Evolutionary conservation across 2,888 invertebrate species (phyloP).

Genomic region (Drosophila falleni): DNA sequence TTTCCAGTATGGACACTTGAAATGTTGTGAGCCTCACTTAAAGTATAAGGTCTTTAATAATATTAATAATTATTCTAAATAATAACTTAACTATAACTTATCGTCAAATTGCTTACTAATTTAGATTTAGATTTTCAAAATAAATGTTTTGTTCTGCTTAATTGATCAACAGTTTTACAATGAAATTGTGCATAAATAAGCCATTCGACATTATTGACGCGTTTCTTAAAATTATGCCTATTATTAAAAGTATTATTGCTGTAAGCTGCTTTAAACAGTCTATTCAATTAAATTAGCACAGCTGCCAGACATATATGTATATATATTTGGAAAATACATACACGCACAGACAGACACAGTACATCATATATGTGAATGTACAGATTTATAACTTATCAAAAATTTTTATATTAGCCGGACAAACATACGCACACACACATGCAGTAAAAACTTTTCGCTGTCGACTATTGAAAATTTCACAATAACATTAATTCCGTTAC

Average conservation of each 20-base stretch:
- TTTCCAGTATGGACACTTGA: no score
- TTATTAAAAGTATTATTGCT: constrained; percentile 21
- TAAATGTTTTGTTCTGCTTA: not conserved
- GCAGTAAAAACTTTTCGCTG: constrained; percentile 47
- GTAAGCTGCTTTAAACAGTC: constrained; percentile 15
- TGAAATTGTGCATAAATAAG: constrained; percentile 15
- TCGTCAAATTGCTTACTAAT: not conserved
- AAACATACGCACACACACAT: constrained; percentile 21
- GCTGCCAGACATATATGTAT: no score
- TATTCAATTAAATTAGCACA: constrained; percentile 13
- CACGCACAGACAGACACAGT: not conserved
- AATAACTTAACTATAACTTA: not conserved
- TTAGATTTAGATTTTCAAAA: not conserved
- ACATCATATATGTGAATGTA: constrained; percentile 27
- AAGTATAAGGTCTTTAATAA: no score
- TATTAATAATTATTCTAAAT: no score
- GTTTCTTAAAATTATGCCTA: not conserved
- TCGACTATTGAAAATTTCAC: constrained; percentile 63
- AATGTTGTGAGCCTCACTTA: no score
- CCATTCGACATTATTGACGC: not conserved
- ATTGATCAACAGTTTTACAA: constrained; percentile 1
- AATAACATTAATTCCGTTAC: constrained; percentile 71
- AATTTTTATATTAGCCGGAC: constrained; percentile 47
- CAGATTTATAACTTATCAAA: constrained; percentile 63
- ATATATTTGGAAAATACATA: constrained; percentile 16